Evolutionary conservation across 2,113 vertebrate species (phyloP).

Genomic region (Pavo muticus): DNA sequence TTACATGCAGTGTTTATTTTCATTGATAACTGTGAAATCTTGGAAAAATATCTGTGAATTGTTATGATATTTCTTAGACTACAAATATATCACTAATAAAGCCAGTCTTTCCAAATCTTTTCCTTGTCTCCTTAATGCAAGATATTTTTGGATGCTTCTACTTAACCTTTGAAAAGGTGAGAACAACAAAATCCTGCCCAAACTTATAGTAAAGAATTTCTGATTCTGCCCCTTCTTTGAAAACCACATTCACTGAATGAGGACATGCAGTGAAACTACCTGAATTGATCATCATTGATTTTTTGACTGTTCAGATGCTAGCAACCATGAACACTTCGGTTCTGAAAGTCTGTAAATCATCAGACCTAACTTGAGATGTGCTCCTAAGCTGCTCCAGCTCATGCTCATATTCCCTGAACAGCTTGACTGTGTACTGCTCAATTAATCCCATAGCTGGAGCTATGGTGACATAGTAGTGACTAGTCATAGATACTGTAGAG

Average conservation of each 20-base stretch:
- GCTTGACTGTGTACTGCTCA: not conserved
- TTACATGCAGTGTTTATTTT: slow-evolving; percentile 8
- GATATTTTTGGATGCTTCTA: not conserved
- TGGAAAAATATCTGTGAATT: not conserved
- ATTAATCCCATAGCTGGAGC: not conserved
- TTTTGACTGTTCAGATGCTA: not conserved
- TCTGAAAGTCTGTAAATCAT: not conserved
- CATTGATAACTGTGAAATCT: not conserved
- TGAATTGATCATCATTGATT: accelerated
- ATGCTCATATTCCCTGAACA: not conserved
- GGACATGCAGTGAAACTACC: not conserved
- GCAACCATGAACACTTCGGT: no score
- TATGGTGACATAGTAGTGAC: not conserved
- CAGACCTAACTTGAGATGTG: not conserved
- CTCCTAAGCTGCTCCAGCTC: not conserved
- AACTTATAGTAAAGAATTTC: not conserved
- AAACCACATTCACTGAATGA: not conserved
- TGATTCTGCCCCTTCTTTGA: not conserved
- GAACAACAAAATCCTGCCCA: not conserved
- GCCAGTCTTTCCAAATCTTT: not conserved
- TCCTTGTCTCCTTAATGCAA: not conserved
- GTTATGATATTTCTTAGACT: not conserved
- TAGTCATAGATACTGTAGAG: not conserved
- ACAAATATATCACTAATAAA: not conserved
- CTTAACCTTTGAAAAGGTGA: not conserved